Conservation (phyloP, 2,797 vertebrate species). For the Oophaga sylvatica region DNA sequence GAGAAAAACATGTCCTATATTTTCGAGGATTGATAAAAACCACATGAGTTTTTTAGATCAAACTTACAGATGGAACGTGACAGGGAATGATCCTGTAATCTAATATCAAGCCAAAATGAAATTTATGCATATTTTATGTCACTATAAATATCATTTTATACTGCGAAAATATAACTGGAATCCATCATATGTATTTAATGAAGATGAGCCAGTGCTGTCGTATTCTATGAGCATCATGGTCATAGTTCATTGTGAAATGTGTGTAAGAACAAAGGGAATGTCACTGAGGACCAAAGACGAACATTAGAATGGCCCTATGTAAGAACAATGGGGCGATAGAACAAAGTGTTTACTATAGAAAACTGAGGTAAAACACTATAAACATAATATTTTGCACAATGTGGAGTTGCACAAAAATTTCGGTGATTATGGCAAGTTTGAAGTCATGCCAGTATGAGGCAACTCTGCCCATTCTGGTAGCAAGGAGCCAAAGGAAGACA, state of each 20-base stretch:
- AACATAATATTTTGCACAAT: too few species aligned
- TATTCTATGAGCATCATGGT: background rate
- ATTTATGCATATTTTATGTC: background rate
- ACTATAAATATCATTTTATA: background rate
- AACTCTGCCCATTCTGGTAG: too few species aligned
- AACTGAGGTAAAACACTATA: too few species aligned
- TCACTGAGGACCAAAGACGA: background rate
- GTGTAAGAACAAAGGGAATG: background rate
- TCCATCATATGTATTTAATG: background rate
- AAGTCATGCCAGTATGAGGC: too few species aligned
- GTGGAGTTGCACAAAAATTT: too few species aligned
- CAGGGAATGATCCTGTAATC: background rate
- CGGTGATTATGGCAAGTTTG: too few species aligned
- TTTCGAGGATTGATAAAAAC: constrained; percentile 13
- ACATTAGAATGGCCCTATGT: background rate
- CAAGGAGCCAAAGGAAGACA: too few species aligned
- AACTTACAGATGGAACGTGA: background rate
- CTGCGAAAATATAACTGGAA: background rate
- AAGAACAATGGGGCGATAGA: background rate
- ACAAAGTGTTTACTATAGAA: too few species aligned
- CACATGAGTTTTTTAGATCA: constrained; percentile 10
- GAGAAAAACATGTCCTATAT: background rate
- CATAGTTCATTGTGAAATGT: background rate
- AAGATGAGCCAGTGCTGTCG: background rate
- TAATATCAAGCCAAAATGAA: background rate